A percentile compares a stretch with the other conserved stretches of the same genome.
Conservation (phyloP, 2,888 invertebrate species). For the Lasioglossum figueresi region DNA sequence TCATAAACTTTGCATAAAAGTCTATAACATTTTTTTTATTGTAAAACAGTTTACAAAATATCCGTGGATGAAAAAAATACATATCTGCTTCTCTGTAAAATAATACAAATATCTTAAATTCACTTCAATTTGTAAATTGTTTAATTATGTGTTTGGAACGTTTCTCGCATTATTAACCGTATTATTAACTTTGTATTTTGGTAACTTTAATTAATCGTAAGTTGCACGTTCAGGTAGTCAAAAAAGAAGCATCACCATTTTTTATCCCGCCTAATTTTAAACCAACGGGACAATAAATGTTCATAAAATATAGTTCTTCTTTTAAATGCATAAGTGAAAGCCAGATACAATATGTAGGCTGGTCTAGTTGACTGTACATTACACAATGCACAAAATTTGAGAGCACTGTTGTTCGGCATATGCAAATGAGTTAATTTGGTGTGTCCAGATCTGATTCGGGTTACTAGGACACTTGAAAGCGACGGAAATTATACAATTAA, state of each 20-base stretch:
- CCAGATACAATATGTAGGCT: not conserved
- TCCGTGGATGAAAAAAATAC: not conserved
- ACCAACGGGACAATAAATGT: no score
- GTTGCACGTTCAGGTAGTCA: no score
- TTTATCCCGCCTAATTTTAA: no score
- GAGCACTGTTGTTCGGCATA: not conserved
- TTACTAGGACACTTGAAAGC: not conserved
- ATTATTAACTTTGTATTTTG: no score
- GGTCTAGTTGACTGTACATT: not conserved
- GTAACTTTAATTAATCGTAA: no score
- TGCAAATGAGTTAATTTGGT: not conserved
- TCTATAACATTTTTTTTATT: not conserved
- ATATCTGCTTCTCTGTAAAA: not conserved
- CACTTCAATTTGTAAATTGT: not conserved
- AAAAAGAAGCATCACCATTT: no score
- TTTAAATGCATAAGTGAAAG: no score
- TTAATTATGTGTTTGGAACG: no score
- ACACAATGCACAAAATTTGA: not conserved
- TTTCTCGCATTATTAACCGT: no score
- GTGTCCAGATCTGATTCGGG: not conserved
- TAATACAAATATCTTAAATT: not conserved
- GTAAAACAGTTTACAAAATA: not conserved
- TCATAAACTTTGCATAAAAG: not conserved
- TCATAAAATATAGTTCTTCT: no score
- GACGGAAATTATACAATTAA: not conserved